Percentiles rank a stretch among this genome's conserved stretches.
Evolutionary conservation across 2,797 vertebrate species (phyloP).

Genomic region (Onychomys leucogaster): DNA sequence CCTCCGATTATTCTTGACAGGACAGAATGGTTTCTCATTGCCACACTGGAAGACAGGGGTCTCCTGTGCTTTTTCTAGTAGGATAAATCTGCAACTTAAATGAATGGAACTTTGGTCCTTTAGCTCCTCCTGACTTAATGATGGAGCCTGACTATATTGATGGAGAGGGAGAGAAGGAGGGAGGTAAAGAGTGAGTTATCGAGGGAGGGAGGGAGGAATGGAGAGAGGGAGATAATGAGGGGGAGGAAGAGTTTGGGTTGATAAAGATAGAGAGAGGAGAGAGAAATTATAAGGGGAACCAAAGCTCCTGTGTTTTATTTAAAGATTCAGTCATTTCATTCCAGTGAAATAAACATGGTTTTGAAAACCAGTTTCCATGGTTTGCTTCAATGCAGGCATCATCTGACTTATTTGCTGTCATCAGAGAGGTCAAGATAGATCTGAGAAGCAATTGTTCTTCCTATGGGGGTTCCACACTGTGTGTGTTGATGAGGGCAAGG

Average conservation of each 20-base stretch:
- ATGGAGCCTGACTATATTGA: neutral
- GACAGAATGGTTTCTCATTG: neutral
- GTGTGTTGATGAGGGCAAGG: neutral
- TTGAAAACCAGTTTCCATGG: neutral
- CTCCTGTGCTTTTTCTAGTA: neutral
- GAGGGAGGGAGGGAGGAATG: accelerated
- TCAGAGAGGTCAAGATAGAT: neutral
- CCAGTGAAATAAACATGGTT: neutral
- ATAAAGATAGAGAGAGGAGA: neutral
- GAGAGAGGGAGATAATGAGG: no score
- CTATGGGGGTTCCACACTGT: accelerated
- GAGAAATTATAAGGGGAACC: neutral
- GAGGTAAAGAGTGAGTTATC: no score
- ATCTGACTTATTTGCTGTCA: accelerated
- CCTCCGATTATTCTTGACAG: no score
- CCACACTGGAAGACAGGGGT: neutral
- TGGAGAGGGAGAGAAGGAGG: neutral
- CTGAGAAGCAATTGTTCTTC: neutral
- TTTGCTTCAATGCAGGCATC: neutral
- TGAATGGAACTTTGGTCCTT: no score
- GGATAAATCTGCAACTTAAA: neutral
- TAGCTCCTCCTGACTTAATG: accelerated
- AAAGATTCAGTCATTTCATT: neutral
- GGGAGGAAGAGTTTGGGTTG: neutral
- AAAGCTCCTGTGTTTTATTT: neutral